Conservation (phyloP, 1,140 invertebrate genomes). For the Phenacoccus solenopsis region DNA sequence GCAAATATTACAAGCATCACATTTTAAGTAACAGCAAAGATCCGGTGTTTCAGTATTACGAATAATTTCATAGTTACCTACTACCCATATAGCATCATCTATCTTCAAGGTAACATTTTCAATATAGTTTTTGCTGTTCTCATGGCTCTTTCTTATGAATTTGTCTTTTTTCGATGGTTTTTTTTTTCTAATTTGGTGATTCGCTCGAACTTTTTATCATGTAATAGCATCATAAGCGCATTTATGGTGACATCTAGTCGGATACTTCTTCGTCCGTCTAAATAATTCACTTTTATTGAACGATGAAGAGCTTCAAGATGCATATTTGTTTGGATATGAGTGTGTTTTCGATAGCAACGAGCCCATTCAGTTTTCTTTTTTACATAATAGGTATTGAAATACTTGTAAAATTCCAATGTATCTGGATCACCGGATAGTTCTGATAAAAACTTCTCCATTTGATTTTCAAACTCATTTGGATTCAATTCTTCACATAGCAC, state of each 20-base stretch:
- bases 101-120: too few species aligned
- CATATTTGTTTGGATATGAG: conserved; percentile 20
- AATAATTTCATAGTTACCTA: too few species aligned
- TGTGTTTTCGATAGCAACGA: conserved; percentile 4
- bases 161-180: too few species aligned
- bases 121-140: too few species aligned
- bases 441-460: conserved; percentile 10
- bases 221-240: neutral
- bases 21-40: too few species aligned
- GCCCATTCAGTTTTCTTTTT: conserved; percentile 14
- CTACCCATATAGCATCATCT: too few species aligned
- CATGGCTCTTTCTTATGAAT: too few species aligned
- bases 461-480: neutral
- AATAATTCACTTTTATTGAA: conserved; percentile 19
- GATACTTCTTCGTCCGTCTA: conserved; percentile 18
- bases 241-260: conserved; percentile 18
- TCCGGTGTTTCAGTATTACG: too few species aligned
- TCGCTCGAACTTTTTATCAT: neutral
- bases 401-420: conserved; percentile 8
- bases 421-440: neutral
- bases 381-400: conserved; percentile 17
- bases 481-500: neutral
- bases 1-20: too few species aligned
- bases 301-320: conserved; percentile 19
- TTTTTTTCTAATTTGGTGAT: too few species aligned